phyloP scores from a whole-genome alignment of 2,797 vertebrate genomes.

The Sebastes aleutianus region DNA sequence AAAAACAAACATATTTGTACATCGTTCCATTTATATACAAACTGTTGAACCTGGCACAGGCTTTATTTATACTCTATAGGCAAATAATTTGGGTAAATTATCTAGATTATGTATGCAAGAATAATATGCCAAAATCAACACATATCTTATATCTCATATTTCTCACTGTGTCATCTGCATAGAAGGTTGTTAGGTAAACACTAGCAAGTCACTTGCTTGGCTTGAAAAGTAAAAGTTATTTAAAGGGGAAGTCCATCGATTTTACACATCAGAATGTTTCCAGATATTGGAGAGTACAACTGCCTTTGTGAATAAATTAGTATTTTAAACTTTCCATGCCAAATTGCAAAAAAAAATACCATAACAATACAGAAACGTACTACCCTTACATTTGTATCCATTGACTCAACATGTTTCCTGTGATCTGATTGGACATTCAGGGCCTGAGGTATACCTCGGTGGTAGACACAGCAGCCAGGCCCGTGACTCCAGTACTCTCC shows the following conservation, averaged over 20 bases:
- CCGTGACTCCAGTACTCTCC: conserved; percentile 64
- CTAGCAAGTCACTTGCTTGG: neutral
- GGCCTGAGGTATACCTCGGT: conserved; percentile 61
- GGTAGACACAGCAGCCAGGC: conserved; percentile 65
- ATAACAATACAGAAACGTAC: neutral
- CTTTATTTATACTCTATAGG: neutral
- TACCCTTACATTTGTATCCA: neutral
- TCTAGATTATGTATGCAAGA: neutral
- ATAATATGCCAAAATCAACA: neutral
- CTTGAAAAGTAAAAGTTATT: neutral
- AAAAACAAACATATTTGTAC: fast-evolving
- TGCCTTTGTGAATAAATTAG: neutral
- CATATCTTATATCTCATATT: neutral
- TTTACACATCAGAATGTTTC: neutral
- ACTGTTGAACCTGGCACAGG: too few relatives aligned
- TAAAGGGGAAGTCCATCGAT: neutral
- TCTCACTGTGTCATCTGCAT: neutral
- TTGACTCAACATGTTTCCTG: conserved; percentile 32
- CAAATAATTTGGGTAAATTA: neutral
- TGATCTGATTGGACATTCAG: conserved; percentile 64
- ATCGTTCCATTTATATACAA: too few relatives aligned
- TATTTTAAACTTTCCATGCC: neutral
- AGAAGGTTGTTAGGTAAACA: neutral
- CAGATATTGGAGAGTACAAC: neutral
- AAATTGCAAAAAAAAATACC: neutral